Evolutionary conservation across 2,113 vertebrate genomes (phyloP).

Genomic region (Megaleporinus macrocephalus): DNA sequence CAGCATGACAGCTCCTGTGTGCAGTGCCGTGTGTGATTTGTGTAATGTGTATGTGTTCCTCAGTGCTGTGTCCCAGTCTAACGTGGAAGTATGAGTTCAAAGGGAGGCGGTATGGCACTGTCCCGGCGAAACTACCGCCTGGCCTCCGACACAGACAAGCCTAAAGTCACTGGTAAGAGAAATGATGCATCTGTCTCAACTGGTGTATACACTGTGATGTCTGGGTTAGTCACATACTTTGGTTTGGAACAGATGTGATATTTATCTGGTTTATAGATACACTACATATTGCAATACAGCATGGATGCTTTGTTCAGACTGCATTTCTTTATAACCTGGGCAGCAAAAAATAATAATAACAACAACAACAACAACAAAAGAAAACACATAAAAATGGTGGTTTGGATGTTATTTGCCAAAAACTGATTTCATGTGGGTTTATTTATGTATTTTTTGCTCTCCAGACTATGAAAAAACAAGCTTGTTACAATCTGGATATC

Average conservation of each 20-base stretch:
- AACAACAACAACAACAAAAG: no score
- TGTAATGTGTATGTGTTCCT: conserved; percentile 36
- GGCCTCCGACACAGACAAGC: conserved; percentile 87
- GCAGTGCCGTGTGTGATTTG: not conserved
- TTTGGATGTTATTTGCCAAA: no score
- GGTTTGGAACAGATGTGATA: not conserved
- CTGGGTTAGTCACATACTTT: not conserved
- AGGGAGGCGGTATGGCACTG: conserved; percentile 83
- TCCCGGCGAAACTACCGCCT: conserved; percentile 88
- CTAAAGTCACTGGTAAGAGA: conserved; percentile 84
- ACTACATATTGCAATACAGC: no score
- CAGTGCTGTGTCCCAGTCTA: conserved; percentile 42
- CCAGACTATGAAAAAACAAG: no score
- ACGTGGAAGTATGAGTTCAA: conserved; percentile 84
- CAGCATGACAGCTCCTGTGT: not conserved
- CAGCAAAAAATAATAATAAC: no score
- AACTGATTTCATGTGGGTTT: no score
- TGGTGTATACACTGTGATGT: not conserved
- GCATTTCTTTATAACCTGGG: no score
- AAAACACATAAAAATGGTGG: no score
- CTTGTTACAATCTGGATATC: no score
- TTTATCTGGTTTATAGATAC: not conserved
- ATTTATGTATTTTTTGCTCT: no score
- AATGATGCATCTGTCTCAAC: not conserved
- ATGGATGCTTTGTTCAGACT: no score